These are phyloP conservation scores for Rhinichthys osculus DNA, from an alignment of 2,797 vertebrate species.

Conservation along the genomic window DNA sequence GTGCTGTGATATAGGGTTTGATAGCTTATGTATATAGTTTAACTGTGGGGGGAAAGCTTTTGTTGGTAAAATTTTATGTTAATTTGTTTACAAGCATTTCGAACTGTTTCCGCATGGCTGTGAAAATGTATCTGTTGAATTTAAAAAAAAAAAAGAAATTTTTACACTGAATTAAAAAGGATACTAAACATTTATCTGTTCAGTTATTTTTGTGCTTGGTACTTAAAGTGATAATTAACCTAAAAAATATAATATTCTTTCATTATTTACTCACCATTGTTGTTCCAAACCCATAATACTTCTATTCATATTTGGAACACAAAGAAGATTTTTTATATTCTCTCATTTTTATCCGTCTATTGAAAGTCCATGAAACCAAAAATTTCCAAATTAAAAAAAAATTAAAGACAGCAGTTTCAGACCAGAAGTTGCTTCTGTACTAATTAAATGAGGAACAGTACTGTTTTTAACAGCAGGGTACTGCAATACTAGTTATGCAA, in stretches of 20 bases:
- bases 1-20: constrained; percentile 88
- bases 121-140: constrained; percentile 94
- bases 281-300: background rate
- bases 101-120: constrained; percentile 93
- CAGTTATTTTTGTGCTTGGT: background rate
- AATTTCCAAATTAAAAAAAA: too few species aligned
- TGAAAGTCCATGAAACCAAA: background rate
- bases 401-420: too few species aligned
- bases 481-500: too few species aligned
- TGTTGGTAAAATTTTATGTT: constrained; percentile 77
- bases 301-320: too few species aligned
- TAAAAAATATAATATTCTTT: background rate
- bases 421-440: too few species aligned
- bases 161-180: constrained; percentile 98
- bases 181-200: constrained; percentile 60
- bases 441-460: too few species aligned
- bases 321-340: background rate
- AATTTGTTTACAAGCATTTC: constrained; percentile 91
- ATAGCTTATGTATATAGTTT: constrained; percentile 92
- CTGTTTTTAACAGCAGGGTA: too few species aligned
- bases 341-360: background rate
- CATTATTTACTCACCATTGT: background rate
- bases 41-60: constrained; percentile 80
- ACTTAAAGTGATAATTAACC: background rate
- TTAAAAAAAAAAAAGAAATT: constrained; percentile 82